Conservation (phyloP, 2,113 vertebrate species). For the Cyphomyrus plagiostoma region DNA sequence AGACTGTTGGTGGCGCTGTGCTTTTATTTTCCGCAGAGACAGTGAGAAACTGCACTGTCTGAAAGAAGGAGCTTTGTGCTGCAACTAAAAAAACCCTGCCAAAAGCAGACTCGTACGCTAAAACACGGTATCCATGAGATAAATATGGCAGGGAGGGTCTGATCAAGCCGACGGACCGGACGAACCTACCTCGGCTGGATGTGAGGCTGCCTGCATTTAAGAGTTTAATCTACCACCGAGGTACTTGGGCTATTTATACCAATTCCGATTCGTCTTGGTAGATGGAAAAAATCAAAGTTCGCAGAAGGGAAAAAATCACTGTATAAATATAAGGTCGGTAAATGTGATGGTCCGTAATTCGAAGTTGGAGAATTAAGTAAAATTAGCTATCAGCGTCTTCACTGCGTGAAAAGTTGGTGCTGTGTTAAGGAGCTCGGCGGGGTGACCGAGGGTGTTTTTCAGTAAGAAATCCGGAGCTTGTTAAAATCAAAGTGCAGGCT, state of each 20-base stretch:
- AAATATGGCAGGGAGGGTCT: conserved; percentile 42
- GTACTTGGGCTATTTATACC: conserved; percentile 13
- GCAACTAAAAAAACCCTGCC: conserved; percentile 61
- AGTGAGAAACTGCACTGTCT: conserved; percentile 47
- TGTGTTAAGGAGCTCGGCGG: not conserved
- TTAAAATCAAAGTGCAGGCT: conserved; percentile 14
- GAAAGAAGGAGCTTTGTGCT: conserved; percentile 66
- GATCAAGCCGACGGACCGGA: not conserved
- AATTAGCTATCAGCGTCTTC: not conserved
- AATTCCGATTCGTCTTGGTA: conserved; percentile 30
- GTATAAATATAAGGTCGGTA: conserved; percentile 6
- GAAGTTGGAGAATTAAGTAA: conserved; percentile 46
- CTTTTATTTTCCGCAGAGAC: conserved; percentile 39
- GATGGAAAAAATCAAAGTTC: conserved; percentile 52
- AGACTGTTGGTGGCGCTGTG: conserved; percentile 62
- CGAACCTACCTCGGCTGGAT: not conserved
- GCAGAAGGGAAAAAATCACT: conserved; percentile 24
- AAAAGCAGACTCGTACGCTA: conserved; percentile 67
- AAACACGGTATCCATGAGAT: conserved; percentile 64
- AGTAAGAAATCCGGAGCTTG: not conserved
- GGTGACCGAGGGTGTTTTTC: not conserved
- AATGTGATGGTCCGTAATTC: conserved; percentile 40
- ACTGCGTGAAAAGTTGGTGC: conserved; percentile 5
- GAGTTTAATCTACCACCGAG: conserved; percentile 30
- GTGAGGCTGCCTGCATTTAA: conserved; percentile 16